A percentile compares a stretch with the other conserved stretches of the same genome.
These are phyloP conservation scores for Pyrochroa serraticornis DNA, from an alignment of 2,888 invertebrate genomes.

Conservation along the genomic window DNA sequence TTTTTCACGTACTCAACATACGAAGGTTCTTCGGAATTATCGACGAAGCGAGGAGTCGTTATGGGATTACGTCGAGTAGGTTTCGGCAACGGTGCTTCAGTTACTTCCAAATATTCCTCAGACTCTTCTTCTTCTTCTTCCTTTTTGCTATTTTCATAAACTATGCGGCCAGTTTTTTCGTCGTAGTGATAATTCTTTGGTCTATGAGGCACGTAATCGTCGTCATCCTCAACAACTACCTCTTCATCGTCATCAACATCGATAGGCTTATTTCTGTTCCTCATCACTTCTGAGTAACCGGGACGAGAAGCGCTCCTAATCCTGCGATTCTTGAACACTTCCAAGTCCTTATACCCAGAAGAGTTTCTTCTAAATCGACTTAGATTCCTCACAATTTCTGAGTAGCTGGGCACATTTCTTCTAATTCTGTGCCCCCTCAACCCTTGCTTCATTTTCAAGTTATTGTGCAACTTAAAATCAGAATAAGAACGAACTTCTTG, in stretches of 20 bases:
- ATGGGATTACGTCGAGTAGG: slow-evolving; percentile 35
- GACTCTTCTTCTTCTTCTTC: slow-evolving; percentile 33
- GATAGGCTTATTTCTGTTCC: slow-evolving; percentile 39
- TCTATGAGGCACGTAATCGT: slow-evolving; percentile 55
- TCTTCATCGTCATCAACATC: slow-evolving; percentile 36
- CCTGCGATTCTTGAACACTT: slow-evolving; percentile 34
- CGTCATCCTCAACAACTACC: slow-evolving; percentile 42
- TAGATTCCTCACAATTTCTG: not conserved
- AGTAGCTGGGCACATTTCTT: not conserved
- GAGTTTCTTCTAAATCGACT: too few relatives aligned
- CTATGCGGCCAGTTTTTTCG: slow-evolving; percentile 50
- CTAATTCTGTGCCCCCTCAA: not conserved
- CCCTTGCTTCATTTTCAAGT: slow-evolving; percentile 21
- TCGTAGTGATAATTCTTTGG: slow-evolving; percentile 55
- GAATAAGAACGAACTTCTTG: slow-evolving; percentile 45
- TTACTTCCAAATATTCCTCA: slow-evolving; percentile 42
- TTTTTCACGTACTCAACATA: slow-evolving; percentile 51
- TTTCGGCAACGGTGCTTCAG: slow-evolving; percentile 35
- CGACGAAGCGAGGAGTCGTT: slow-evolving; percentile 37
- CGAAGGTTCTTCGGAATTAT: slow-evolving; percentile 40
- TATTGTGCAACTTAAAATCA: slow-evolving; percentile 37
- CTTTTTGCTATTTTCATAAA: slow-evolving; percentile 47
- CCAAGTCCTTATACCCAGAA: too few relatives aligned
- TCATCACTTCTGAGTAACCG: slow-evolving; percentile 45
- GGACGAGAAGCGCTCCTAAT: slow-evolving; percentile 41